phyloP scores from a whole-genome alignment of 1,140 invertebrate genomes.

The Scaptomyza hsui region DNA sequence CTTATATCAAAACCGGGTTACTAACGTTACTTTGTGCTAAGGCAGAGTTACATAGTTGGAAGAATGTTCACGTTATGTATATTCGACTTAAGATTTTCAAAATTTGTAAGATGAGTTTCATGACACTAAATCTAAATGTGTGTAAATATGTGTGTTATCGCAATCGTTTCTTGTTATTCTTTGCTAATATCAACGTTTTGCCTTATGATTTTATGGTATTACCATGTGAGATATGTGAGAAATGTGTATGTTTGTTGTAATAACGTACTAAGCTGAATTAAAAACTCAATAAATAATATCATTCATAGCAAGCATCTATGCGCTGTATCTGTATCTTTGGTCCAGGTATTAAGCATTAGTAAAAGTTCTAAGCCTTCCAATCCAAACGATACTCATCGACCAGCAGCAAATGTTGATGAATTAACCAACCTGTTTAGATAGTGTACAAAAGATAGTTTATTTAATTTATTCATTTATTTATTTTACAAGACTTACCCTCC shows the following conservation, averaged over 20 bases:
- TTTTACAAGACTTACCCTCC: slow-evolving; percentile 50
- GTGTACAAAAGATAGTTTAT: slow-evolving; percentile 4
- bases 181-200: slow-evolving; percentile 64
- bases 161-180: slow-evolving; percentile 37
- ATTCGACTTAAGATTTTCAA: slow-evolving; percentile 11
- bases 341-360: slow-evolving; percentile 15
- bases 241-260: slow-evolving; percentile 37
- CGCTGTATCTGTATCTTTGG: slow-evolving; percentile 24
- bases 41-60: slow-evolving; percentile 76
- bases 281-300: slow-evolving; percentile 40
- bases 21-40: slow-evolving; percentile 71
- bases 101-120: slow-evolving; percentile 30
- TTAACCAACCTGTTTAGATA: slow-evolving; percentile 84
- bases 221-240: slow-evolving; percentile 68
- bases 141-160: slow-evolving; percentile 37
- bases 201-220: slow-evolving; percentile 35
- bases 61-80: slow-evolving; percentile 60
- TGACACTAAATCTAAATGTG: slow-evolving; percentile 49
- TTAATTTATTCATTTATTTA: not conserved
- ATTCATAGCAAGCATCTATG: slow-evolving; percentile 51
- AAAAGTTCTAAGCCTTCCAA: slow-evolving; percentile 78
- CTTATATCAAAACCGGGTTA: slow-evolving; percentile 48
- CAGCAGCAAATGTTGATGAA: slow-evolving; percentile 84
- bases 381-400: slow-evolving; percentile 85
- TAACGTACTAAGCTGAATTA: slow-evolving; percentile 37